A percentile compares a stretch with the other conserved stretches of the same genome.
Conservation (phyloP, 2,888 invertebrate species). For the Nasonia oneida region DNA sequence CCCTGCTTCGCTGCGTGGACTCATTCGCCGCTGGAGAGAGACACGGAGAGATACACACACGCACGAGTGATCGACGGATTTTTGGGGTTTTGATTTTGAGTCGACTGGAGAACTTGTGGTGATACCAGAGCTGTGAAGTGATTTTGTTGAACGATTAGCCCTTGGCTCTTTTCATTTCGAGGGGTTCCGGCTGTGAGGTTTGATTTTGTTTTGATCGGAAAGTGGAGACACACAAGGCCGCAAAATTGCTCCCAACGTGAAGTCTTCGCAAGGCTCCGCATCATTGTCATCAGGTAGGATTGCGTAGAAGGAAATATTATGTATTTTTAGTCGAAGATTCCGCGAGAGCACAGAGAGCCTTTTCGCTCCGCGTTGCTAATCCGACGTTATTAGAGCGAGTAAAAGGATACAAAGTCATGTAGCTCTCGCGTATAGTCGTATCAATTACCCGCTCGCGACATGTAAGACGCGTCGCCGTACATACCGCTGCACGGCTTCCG, state of each 20-base stretch:
- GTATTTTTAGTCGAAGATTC: background rate
- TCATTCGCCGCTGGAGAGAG: background rate
- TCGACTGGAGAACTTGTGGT: background rate
- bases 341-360: background rate
- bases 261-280: constrained; percentile 68
- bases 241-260: constrained; percentile 73
- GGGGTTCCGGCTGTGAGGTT: constrained; percentile 30
- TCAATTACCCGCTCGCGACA: constrained; percentile 58
- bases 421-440: constrained; percentile 40
- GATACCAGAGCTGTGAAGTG: constrained; percentile 38
- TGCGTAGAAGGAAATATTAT: background rate
- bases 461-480: constrained; percentile 24
- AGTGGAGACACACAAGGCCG: constrained; percentile 34
- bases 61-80: background rate
- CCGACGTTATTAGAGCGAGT: constrained; percentile 57
- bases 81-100: background rate
- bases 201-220: constrained; percentile 15
- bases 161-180: background rate
- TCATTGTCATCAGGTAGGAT: constrained; percentile 69
- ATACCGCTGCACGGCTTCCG: constrained; percentile 53
- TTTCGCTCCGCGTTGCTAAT: background rate
- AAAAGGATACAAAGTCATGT: constrained; percentile 48
- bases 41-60: too few species aligned
- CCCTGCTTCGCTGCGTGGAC: background rate
- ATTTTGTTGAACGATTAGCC: constrained; percentile 32